Evolutionary conservation across 2,113 vertebrate genomes (phyloP).

Genomic region (Grantiella picta): DNA sequence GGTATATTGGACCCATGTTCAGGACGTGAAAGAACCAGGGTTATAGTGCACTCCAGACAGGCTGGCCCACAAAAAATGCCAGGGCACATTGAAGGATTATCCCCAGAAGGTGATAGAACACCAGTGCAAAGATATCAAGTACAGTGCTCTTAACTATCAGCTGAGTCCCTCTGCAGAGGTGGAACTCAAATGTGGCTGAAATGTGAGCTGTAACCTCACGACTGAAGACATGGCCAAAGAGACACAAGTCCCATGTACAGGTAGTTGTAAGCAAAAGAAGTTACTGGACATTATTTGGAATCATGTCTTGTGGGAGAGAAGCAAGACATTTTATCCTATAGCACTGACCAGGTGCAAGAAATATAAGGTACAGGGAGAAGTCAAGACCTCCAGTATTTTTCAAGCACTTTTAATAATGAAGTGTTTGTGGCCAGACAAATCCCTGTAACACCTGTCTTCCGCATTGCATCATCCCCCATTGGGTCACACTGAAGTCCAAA

Average conservation of each 20-base stretch:
- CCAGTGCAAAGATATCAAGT: not conserved
- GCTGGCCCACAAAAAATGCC: not conserved
- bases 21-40: not conserved
- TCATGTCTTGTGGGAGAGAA: not conserved
- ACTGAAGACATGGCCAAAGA: not conserved
- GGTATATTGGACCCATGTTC: not conserved
- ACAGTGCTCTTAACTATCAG: not conserved
- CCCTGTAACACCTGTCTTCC: not conserved
- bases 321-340: not conserved
- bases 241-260: not conserved
- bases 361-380: not conserved
- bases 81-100: not conserved
- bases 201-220: accelerated
- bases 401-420: not conserved
- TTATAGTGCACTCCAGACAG: not conserved
- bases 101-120: not conserved
- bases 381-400: not conserved
- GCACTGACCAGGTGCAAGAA: not conserved
- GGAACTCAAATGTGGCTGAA: not conserved
- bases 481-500: not conserved
- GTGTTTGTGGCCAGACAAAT: not conserved
- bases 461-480: accelerated
- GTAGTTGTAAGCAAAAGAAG: not conserved
- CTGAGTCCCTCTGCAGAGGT: not conserved
- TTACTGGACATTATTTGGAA: not conserved